Conservation (phyloP, 2,888 invertebrate species). For the Cheilosia soror region DNA sequence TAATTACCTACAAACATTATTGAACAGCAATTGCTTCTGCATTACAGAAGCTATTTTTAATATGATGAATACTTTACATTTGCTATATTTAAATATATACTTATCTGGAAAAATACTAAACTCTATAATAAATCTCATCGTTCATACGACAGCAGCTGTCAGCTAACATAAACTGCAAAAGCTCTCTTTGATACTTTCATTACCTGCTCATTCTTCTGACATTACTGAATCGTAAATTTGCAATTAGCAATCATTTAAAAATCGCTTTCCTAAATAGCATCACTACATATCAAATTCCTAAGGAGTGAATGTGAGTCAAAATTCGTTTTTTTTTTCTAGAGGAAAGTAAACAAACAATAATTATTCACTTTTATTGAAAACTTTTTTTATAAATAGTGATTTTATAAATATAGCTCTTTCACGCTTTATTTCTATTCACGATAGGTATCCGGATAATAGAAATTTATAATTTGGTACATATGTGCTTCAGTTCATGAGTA, state of each 20-base stretch:
- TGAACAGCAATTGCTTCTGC: background rate
- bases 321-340: background rate
- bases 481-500: too few relatives aligned
- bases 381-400: too few relatives aligned
- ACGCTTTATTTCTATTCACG: too few relatives aligned
- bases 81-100: conserved; percentile 35
- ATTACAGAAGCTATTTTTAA: conserved; percentile 25
- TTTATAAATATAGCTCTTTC: too few relatives aligned
- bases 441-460: too few relatives aligned
- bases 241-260: conserved; percentile 50
- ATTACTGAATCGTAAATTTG: conserved; percentile 6
- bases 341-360: conserved; percentile 3
- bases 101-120: background rate
- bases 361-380: conserved; percentile 24
- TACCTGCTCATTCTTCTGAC: too few relatives aligned
- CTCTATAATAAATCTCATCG: background rate
- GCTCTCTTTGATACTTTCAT: too few relatives aligned
- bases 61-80: background rate
- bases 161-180: background rate
- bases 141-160: conserved; percentile 15
- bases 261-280: background rate
- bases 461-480: too few relatives aligned
- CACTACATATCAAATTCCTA: background rate
- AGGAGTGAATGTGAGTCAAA: background rate
- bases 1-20: background rate